These are phyloP conservation scores for Eurois occulta DNA, from an alignment of 2,888 invertebrate genomes.

Conservation along the genomic window DNA sequence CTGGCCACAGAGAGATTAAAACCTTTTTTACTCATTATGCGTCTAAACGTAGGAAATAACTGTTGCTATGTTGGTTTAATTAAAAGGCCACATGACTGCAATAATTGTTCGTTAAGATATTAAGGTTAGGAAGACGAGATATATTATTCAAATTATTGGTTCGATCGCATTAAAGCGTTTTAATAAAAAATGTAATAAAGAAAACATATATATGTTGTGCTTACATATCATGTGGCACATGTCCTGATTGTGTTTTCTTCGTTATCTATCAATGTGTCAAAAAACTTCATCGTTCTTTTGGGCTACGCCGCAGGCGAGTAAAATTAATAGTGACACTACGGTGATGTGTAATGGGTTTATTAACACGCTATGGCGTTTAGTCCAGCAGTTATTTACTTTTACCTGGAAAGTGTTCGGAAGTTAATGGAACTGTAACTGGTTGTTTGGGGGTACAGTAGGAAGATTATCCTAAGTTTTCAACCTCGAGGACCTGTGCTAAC, in stretches of 20 bases:
- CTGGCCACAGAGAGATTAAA: constrained; percentile 43
- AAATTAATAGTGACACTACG: not conserved
- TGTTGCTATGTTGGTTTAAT: constrained; percentile 41
- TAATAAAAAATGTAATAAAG: not conserved
- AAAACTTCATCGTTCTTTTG: not conserved
- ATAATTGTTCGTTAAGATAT: constrained; percentile 33
- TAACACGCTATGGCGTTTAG: constrained; percentile 7
- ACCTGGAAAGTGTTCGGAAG: too few species aligned
- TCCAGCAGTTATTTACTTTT: too few species aligned
- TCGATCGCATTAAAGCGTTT: not conserved
- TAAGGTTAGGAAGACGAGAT: not conserved
- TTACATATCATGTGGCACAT: too few species aligned
- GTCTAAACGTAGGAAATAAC: constrained; percentile 26
- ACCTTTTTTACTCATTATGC: constrained; percentile 46
- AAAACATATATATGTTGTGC: too few species aligned
- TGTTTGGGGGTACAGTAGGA: too few species aligned
- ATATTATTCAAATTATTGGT: not conserved
- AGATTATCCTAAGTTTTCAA: too few species aligned
- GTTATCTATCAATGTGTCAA: not conserved
- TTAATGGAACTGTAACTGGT: too few species aligned
- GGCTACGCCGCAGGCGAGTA: not conserved
- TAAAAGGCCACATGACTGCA: constrained; percentile 38
- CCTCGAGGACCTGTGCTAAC: too few species aligned
- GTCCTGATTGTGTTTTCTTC: not conserved
- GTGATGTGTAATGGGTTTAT: not conserved